Conservation (phyloP, 2,888 invertebrate genomes). For the Calameuta filiformis region DNA sequence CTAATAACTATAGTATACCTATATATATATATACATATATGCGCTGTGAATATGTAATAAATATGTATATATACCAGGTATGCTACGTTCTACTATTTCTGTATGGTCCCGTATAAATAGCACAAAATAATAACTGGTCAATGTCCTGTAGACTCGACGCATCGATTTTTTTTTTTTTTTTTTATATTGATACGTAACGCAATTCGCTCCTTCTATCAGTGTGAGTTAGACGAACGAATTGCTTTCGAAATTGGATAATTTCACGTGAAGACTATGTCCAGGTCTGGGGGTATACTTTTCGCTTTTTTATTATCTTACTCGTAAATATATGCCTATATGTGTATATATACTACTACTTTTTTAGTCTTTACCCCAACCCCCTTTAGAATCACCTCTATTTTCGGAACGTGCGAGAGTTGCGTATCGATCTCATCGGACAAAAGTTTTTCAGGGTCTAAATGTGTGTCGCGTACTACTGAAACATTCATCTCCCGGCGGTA, state of each 20-base stretch:
- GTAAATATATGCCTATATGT: neutral
- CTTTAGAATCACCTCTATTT: neutral
- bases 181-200: neutral
- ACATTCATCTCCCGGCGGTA: neutral
- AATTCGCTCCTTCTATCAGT: neutral
- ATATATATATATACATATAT: no score
- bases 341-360: neutral
- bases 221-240: neutral
- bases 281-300: neutral
- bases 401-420: neutral
- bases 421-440: neutral
- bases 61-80: neutral
- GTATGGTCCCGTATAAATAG: neutral
- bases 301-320: neutral
- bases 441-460: neutral
- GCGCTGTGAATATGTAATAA: neutral
- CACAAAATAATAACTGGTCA: neutral
- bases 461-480: conserved; percentile 1
- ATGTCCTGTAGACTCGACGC: neutral
- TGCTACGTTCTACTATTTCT: neutral
- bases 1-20: neutral
- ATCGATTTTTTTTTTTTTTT: neutral
- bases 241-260: neutral
- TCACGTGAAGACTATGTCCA: neutral
- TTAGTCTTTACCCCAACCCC: neutral